These are phyloP conservation scores for Electrona antarctica DNA, from an alignment of 2,113 vertebrate species.

Conservation along the genomic window DNA sequence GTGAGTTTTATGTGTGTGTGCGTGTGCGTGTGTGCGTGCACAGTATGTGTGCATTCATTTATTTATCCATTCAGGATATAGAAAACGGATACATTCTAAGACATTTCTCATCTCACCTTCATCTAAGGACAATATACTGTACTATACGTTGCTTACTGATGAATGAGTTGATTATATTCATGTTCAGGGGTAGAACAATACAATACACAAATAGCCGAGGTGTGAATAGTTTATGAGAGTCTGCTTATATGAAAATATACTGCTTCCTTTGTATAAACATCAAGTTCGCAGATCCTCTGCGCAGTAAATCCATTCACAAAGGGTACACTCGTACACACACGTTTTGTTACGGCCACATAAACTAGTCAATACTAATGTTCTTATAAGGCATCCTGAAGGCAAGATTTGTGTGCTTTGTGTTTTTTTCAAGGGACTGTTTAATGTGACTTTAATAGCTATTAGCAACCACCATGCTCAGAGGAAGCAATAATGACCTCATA, in stretches of 20 bases:
- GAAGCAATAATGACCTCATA: constrained; percentile 64
- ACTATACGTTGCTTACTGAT: constrained; percentile 21
- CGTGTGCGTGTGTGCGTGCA: too few species aligned
- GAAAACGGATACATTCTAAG: constrained; percentile 25
- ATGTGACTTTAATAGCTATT: constrained; percentile 29
- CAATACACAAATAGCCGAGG: constrained; percentile 21
- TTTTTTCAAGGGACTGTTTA: constrained; percentile 53
- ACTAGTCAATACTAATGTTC: neutral
- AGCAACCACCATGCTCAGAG: constrained; percentile 46
- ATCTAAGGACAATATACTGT: constrained; percentile 12
- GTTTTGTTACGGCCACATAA: constrained; percentile 9
- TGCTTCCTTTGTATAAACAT: neutral
- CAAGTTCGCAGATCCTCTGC: neutral
- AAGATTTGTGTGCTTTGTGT: constrained; percentile 35
- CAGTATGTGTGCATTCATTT: neutral
- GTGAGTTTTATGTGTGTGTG: too few species aligned
- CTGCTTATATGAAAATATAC: constrained; percentile 16
- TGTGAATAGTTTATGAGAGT: constrained; percentile 26
- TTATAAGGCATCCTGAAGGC: constrained; percentile 31
- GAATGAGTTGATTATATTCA: constrained; percentile 26
- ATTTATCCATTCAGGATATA: constrained; percentile 21
- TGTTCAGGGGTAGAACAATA: constrained; percentile 20
- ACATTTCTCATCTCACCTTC: constrained; percentile 18
- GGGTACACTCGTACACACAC: neutral
- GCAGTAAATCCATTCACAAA: constrained; percentile 13